Percentiles rank a stretch among this genome's conserved stretches.
Conservation (phyloP, 2,797 vertebrate species). For the Onychomys arenicola region DNA sequence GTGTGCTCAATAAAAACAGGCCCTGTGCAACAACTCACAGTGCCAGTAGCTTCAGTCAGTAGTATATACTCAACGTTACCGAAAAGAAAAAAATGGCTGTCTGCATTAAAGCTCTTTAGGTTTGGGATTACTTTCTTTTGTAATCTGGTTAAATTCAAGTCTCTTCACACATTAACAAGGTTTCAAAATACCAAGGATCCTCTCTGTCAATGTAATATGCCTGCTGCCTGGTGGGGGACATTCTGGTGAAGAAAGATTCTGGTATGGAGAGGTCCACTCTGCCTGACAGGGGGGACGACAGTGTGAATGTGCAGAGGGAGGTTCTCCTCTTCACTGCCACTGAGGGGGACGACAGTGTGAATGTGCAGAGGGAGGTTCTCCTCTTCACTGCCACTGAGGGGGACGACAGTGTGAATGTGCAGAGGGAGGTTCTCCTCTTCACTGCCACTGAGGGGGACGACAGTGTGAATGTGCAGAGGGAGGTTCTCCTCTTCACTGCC, state of each 20-base stretch:
- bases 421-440: too few relatives aligned
- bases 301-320: too few relatives aligned
- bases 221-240: background rate
- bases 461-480: too few relatives aligned
- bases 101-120: background rate
- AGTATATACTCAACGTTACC: background rate
- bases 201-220: background rate
- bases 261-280: background rate
- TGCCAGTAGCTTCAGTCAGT: background rate
- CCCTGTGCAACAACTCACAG: background rate
- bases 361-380: too few relatives aligned
- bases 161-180: constrained; percentile 18
- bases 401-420: too few relatives aligned
- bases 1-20: background rate
- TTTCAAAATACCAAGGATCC: background rate
- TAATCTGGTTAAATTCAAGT: constrained; percentile 28
- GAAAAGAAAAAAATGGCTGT: background rate
- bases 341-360: too few relatives aligned
- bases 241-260: background rate
- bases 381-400: too few relatives aligned
- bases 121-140: background rate
- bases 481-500: too few relatives aligned
- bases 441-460: too few relatives aligned
- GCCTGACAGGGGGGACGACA: background rate
- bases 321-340: too few relatives aligned